Evolutionary conservation across 1,140 invertebrate species (phyloP), one percentile per base, ranked within the genome.

Genomic region (Caerostris extrusa): DNA sequence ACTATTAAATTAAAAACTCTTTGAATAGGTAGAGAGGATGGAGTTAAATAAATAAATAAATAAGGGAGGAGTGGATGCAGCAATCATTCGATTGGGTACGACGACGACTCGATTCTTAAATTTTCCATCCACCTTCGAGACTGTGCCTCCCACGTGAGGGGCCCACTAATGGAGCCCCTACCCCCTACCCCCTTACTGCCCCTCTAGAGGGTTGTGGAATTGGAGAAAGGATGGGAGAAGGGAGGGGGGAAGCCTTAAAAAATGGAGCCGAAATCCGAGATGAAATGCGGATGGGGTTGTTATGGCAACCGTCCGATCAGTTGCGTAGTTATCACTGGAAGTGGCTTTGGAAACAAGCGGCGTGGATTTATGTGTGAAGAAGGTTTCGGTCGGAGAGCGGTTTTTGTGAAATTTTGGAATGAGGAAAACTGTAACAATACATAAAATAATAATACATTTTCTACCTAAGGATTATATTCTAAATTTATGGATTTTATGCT

Each of bases 11-110:
- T 89, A 89, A 89, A 34, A 64, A 89, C 87, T 56, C 50, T 34
- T 34, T 14, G 64, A 69, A 53, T 34, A 87, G 56, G 19, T 50
- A 34, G 14, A n/a, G 64, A 69, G 14, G 64, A 69, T 7, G 14
- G n/a, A 89, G 96, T 98, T 97, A 64, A 98, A 95, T 19, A 96
- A 95, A 89, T 71, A 71, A 89, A 89, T 7, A 89, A n/a, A 50
- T 34, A 10, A 71, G 71, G 71, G 71, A 12, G 50, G 10, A 12
- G 19, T 7, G n/a, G 50, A 3, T 12, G 64, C 87, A 53, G 61
- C 87, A 89, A 89, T 71, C 87, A 71, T 89, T 89, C 87, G 87
- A 89, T 89, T 89, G 87, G 19, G 50, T 89, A 69, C 64, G 87
- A 57, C 61, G 64, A 34, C 34, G 34, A 34, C 34, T 34, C 34